Base-by-base conservation (phyloP, 2,888 invertebrate species). In the Melipona beecheii region DNA sequence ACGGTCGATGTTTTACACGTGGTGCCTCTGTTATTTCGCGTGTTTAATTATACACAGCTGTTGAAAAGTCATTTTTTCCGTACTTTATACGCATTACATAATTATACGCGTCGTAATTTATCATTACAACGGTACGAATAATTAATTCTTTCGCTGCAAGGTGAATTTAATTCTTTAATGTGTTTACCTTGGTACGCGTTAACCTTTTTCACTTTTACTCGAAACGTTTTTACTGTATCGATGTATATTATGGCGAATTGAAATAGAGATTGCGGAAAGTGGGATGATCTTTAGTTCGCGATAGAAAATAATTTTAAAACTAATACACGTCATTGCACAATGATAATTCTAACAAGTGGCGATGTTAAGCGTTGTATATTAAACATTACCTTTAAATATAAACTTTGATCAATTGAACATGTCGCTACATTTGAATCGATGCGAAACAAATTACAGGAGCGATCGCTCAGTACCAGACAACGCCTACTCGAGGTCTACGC, bases 221-320 rank as follows among this genome's bases (percentile, higher is more conserved):
- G 0, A 31, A 31, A 31, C 31, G 31, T 3, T 31, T 31, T 31
- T 31, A 31, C 31, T 31, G 4, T 56, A 5, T 56, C n/a, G 1
- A 31, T 31, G 4, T 31, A 2, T 31, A 24, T 58, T 24, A 24
- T n/a, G n/a, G 1, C 5, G n/a, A n/a, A n/a, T 58, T 58, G 56
- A 5, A n/a, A 56, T 56, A n/a, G n/a, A 2, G 15, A n/a, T 5
- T n/a, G 15, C 24, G 5, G 24, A 15, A 56, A n/a, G n/a, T 56
- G n/a, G 13, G 0, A n/a, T n/a, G n/a, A n/a, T n/a, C n/a, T 56
- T 2, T 1, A 2, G 13, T 4, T 56, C 13, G 2, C 4, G 56
- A 56, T n/a, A 1, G 2, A 1, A n/a, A n/a, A n/a, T 56, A n/a
- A 43, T 9, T 43, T 11, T 43, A 9, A 9, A 43, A 43, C 9